phyloP scores from a whole-genome alignment of 2,888 invertebrate species.

The Zaprionus obscuricornis region DNA sequence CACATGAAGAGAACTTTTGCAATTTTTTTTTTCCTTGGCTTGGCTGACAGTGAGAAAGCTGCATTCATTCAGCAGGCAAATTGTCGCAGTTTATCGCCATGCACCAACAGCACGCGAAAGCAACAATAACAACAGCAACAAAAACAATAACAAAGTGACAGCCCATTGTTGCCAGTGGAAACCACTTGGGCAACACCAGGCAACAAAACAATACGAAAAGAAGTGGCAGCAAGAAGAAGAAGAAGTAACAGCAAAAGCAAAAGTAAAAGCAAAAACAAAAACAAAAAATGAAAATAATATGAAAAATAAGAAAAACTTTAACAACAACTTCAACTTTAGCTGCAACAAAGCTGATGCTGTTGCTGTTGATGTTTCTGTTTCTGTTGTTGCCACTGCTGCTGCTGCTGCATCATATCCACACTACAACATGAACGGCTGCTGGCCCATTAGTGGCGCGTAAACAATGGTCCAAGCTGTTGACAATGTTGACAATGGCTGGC shows the following conservation, averaged over 20 bases:
- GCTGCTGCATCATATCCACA: conserved; percentile 7
- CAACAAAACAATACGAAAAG: conserved; percentile 44
- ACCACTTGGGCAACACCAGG: conserved; percentile 61
- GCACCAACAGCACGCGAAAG: conserved; percentile 48
- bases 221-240: too few species aligned
- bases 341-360: background rate
- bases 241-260: conserved; percentile 17
- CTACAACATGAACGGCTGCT: conserved; percentile 20
- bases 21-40: conserved; percentile 26
- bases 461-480: conserved; percentile 71
- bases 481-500: too few species aligned
- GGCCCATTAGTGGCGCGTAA: conserved; percentile 57
- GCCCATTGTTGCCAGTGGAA: conserved; percentile 51
- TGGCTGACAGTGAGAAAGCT: conserved; percentile 55
- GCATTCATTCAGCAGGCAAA: conserved; percentile 72
- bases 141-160: conserved; percentile 18
- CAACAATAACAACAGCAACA: conserved; percentile 31
- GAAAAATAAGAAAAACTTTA: conserved; percentile 35
- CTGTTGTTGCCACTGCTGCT: conserved; percentile 2
- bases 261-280: conserved; percentile 20
- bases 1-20: conserved; percentile 31
- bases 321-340: conserved; percentile 51
- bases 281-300: conserved; percentile 36
- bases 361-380: background rate
- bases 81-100: conserved; percentile 78